Conservation (phyloP, 2,797 vertebrate species). For the Phoxinus dragarum region DNA sequence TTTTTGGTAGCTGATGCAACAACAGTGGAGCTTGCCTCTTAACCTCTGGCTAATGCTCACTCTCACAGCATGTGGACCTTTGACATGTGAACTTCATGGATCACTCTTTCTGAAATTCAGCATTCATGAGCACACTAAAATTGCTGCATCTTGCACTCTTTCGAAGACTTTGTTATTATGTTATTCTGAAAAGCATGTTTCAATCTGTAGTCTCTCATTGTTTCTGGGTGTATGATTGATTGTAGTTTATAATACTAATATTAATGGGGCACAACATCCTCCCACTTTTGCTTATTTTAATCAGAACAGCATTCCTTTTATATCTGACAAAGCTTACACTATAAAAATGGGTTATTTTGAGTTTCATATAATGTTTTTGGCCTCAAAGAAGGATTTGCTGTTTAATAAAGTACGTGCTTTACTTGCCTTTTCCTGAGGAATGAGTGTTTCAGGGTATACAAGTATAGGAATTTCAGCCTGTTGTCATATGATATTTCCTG, state of each 20-base stretch:
- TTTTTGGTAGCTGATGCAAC: slow-evolving; percentile 46
- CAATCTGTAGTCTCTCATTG: not conserved
- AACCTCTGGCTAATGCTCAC: slow-evolving; percentile 48
- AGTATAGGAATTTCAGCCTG: slow-evolving; percentile 70
- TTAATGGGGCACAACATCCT: not conserved
- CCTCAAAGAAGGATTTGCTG: slow-evolving; percentile 31
- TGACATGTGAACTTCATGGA: slow-evolving; percentile 28
- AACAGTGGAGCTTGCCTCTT: slow-evolving; percentile 53
- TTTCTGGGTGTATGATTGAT: not conserved
- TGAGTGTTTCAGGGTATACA: slow-evolving; percentile 65
- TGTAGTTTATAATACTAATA: not conserved
- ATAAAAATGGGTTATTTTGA: not conserved
- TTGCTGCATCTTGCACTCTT: slow-evolving; percentile 7
- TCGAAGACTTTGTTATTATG: not conserved
- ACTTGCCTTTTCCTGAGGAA: slow-evolving; percentile 57
- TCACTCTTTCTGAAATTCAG: slow-evolving; percentile 44
- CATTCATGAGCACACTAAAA: slow-evolving; percentile 36
- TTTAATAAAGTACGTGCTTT: slow-evolving; percentile 40
- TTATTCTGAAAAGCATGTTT: not conserved
- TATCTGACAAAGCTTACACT: not conserved
- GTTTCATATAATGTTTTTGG: slow-evolving; percentile 7
- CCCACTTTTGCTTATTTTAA: not conserved
- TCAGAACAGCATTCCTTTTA: slow-evolving; percentile 26
- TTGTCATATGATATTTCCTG: slow-evolving; percentile 73
- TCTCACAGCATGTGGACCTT: slow-evolving; percentile 42